phyloP scores from a whole-genome alignment of 1,140 invertebrate species.

The Dreissena rostriformis region DNA sequence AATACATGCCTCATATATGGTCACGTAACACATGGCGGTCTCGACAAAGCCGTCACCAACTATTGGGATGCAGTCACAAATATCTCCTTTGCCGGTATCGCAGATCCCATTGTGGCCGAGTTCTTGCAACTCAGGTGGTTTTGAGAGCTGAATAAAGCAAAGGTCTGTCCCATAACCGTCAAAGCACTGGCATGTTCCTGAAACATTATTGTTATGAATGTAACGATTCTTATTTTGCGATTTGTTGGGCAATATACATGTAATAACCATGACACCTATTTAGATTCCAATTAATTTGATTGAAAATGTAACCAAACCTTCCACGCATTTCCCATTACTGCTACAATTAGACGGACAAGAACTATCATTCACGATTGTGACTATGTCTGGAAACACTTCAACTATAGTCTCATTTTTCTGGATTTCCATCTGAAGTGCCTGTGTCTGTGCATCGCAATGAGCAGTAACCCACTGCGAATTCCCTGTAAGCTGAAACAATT shows the following conservation, averaged over 20 bases:
- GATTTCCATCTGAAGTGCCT: background rate
- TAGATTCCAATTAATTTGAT: background rate
- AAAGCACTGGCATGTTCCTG: background rate
- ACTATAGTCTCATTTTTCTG: constrained; percentile 17
- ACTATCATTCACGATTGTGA: background rate
- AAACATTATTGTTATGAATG: background rate
- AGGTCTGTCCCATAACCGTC: constrained; percentile 31
- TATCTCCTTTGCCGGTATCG: constrained; percentile 1
- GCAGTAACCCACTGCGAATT: background rate
- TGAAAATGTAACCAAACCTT: background rate
- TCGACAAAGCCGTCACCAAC: constrained; percentile 38
- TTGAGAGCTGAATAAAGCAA: constrained; percentile 16
- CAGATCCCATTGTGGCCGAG: constrained; percentile 9
- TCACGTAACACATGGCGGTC: background rate
- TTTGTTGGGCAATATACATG: background rate
- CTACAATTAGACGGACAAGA: constrained; percentile 31
- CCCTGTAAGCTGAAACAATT: constrained; percentile 1
- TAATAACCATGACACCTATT: background rate
- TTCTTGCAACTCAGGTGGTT: background rate
- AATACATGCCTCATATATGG: constrained; percentile 15
- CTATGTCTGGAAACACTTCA: constrained; percentile 10
- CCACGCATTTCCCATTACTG: constrained; percentile 17
- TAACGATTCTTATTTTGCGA: background rate
- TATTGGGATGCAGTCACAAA: constrained; percentile 28
- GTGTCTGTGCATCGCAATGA: constrained; percentile 29